Percentiles rank a stretch among this genome's conserved stretches.
phyloP scores from a whole-genome alignment of 2,888 invertebrate species.

The Trisateles emortualis region DNA sequence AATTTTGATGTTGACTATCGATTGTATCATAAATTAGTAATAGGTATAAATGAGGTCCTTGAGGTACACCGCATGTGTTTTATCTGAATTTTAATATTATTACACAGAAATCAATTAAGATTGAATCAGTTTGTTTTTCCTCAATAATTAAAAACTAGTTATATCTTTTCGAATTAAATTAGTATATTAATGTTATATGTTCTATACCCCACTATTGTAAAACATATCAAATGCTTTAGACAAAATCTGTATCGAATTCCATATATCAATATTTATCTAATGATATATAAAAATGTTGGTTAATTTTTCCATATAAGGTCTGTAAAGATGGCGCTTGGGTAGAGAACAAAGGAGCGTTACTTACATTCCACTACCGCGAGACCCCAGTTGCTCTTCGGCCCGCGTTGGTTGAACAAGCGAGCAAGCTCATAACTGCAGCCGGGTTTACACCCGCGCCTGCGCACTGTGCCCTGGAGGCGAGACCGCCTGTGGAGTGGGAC shows the following conservation, averaged over 20 bases:
- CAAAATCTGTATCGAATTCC: neutral
- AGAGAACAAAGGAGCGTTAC: conserved; percentile 94
- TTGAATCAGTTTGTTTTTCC: too few relatives aligned
- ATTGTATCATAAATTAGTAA: neutral
- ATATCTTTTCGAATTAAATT: too few relatives aligned
- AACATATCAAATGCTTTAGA: neutral
- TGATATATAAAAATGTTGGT: neutral
- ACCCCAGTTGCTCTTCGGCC: conserved; percentile 90
- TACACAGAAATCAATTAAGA: too few relatives aligned
- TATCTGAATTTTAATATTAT: too few relatives aligned
- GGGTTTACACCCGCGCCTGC: conserved; percentile 93
- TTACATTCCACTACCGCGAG: conserved; percentile 96
- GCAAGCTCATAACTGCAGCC: conserved; percentile 90
- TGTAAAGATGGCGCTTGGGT: conserved; percentile 97
- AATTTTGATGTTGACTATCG: too few relatives aligned
- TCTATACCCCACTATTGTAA: neutral
- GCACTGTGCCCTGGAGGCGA: conserved; percentile 96
- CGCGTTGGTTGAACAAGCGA: conserved; percentile 90
- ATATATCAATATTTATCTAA: neutral
- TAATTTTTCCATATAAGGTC: conserved; percentile 79
- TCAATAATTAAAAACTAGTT: too few relatives aligned
- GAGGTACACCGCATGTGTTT: neutral
- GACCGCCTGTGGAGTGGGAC: conserved; percentile 96
- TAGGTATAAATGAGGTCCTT: neutral
- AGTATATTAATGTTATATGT: neutral